Base-by-base conservation (phyloP, 2,113 vertebrate species). In the Gopherus evgoodei region DNA sequence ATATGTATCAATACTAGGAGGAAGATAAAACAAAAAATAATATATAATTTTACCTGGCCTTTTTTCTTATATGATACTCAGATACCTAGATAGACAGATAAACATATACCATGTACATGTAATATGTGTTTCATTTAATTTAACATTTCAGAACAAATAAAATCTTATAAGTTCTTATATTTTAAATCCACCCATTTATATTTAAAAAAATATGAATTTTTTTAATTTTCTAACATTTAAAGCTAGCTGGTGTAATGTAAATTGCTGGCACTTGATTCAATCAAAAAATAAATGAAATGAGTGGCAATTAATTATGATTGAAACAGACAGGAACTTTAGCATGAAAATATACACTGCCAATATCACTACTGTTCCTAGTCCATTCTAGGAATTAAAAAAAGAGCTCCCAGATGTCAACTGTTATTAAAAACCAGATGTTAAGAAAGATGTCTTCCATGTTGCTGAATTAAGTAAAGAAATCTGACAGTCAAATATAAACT, bases 401-500 rank as follows among this genome's bases (percentile, higher is more conserved):
- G 96, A 94, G 97, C 98, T 98, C 97, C 97, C 98, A 97, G 97
- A 98, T 98, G 98, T 98, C 98, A 98, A 97, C 96, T 96, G 97
- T 97, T 98, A 98, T 98, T 98, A 98, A 97, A 98, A 98, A 98
- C 97, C 98, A 98, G 98, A 98, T 98, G 98, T 98, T 97, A 97
- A 97, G 97, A 98, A 98, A 95, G 92, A 98, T 94, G 88, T 97
- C 97, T 98, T 96, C 89, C 97, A 98, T 86, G 97, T 96, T 96
- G 97, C 97, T 97, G 98, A 98, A 98, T 96, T 97, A 97, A 98
- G 96, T 98, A 98, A 99, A 98, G 97, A 98, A 98, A 98, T 98
- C 98, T 98, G 99, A 98, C 98, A 99, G 97, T 96, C 97, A 94
- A 95, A 97, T 90, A 97, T 98, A 99, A 99, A 99, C 98, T 98